phyloP scores from a whole-genome alignment of 1,140 invertebrate species.

The Chrysoperla carnea region DNA sequence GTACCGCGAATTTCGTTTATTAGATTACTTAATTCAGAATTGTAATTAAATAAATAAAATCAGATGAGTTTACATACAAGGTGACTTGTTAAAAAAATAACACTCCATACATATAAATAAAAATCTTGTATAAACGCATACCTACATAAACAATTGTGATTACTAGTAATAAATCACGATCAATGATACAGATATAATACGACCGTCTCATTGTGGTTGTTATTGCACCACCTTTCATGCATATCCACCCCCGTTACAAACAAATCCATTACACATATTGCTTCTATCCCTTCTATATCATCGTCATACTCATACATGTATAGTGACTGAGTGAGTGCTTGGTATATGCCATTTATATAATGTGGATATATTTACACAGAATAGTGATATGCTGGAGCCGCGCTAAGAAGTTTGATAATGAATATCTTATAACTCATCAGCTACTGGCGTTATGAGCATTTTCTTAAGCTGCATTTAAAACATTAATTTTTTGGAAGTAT shows the following conservation, averaged over 20 bases:
- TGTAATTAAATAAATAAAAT: no score
- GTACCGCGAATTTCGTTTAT: no score
- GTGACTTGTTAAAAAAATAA: no score
- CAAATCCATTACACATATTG: constrained; percentile 1
- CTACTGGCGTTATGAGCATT: no score
- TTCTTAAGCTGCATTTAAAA: no score
- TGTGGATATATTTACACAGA: neutral
- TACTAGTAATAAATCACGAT: neutral
- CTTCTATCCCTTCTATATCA: neutral
- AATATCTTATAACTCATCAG: no score
- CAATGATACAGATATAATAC: neutral
- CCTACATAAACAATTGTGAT: constrained; percentile 3
- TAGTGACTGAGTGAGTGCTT: no score
- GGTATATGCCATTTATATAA: neutral
- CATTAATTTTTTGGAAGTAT: no score
- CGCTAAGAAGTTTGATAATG: no score
- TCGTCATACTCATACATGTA: neutral
- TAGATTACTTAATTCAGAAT: no score
- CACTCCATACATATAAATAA: constrained; percentile 3
- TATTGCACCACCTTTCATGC: neutral
- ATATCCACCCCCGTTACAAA: neutral
- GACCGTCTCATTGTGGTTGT: neutral
- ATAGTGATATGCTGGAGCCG: neutral
- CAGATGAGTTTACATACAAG: no score
- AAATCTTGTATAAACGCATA: constrained; percentile 6